Evolutionary conservation across 2,113 vertebrate species (phyloP).

Genomic region (Nerophis lumbriciformis): DNA sequence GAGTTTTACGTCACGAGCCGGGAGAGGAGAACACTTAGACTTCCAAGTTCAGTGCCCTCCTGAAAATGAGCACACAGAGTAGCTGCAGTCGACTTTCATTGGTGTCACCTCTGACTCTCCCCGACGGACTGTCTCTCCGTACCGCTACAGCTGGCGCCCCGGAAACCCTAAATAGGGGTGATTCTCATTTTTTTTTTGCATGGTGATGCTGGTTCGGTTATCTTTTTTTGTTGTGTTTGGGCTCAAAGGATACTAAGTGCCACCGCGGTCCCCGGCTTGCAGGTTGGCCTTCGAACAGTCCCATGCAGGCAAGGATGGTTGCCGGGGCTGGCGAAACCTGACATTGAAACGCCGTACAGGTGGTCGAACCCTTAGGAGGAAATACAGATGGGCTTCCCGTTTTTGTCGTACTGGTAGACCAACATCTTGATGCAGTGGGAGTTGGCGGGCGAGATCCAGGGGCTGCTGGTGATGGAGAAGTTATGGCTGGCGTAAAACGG

Average conservation of each 20-base stretch:
- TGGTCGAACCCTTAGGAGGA: slow-evolving; percentile 76
- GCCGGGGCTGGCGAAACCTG: slow-evolving; percentile 33
- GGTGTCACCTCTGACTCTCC: slow-evolving; percentile 12
- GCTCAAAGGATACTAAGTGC: slow-evolving; percentile 29
- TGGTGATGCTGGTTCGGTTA: slow-evolving; percentile 34
- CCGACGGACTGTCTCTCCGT: slow-evolving; percentile 19
- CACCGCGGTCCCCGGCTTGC: slow-evolving; percentile 20
- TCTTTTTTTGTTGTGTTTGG: slow-evolving; percentile 33
- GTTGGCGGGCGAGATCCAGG: slow-evolving; percentile 96
- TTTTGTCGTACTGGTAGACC: slow-evolving; percentile 95
- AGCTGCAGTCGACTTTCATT: slow-evolving; percentile 6
- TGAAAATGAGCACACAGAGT: slow-evolving; percentile 27
- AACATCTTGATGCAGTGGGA: slow-evolving; percentile 98
- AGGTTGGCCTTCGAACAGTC: slow-evolving; percentile 57
- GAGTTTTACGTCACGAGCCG: slow-evolving; percentile 25
- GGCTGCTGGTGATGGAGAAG: slow-evolving; percentile 96
- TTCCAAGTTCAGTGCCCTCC: slow-evolving; percentile 13
- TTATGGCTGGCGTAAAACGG: slow-evolving; percentile 94
- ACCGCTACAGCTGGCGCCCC: slow-evolving; percentile 21
- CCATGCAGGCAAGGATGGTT: slow-evolving; percentile 31
- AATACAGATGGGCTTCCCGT: slow-evolving; percentile 90
- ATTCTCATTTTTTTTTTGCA: slow-evolving; percentile 47
- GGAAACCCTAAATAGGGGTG: slow-evolving; percentile 24
- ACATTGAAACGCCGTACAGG: not conserved
- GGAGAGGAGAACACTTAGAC: slow-evolving; percentile 27